Conservation (phyloP, 2,113 vertebrate species). For the Campylomormyrus tamandua region DNA sequence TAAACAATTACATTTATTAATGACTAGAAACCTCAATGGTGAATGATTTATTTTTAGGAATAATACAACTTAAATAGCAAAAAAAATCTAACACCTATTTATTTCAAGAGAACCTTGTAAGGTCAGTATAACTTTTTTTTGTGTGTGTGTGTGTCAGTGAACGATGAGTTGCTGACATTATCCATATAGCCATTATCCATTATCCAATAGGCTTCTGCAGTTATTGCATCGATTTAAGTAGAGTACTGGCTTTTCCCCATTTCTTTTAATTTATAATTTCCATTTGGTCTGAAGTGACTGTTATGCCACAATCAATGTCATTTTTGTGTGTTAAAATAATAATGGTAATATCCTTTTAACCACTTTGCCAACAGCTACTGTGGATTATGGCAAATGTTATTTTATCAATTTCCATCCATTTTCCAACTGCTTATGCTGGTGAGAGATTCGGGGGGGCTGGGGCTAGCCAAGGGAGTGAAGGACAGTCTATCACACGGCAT, state of each 20-base stretch:
- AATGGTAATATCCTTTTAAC: neutral
- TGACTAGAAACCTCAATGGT: neutral
- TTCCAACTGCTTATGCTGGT: neutral
- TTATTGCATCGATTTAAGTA: neutral
- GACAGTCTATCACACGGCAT: neutral
- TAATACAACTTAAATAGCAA: neutral
- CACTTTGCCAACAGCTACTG: neutral
- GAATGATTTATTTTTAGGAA: neutral
- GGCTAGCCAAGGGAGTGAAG: neutral
- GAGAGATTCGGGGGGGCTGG: neutral
- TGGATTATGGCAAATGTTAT: neutral
- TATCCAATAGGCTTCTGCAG: neutral
- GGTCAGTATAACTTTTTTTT: neutral
- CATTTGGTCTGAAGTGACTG: neutral
- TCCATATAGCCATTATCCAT: neutral
- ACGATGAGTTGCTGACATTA: neutral
- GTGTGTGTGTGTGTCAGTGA: neutral
- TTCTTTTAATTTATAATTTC: neutral
- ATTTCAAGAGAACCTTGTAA: neutral
- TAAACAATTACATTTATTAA: neutral
- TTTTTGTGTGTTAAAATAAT: neutral
- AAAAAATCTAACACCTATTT: neutral
- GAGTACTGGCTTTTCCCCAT: neutral
- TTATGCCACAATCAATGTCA: neutral
- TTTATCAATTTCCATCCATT: neutral